Evolutionary conservation across 37 sponge, comb jelly and placozoan species (phyloP).

Genomic region (Ianthella basta): DNA sequence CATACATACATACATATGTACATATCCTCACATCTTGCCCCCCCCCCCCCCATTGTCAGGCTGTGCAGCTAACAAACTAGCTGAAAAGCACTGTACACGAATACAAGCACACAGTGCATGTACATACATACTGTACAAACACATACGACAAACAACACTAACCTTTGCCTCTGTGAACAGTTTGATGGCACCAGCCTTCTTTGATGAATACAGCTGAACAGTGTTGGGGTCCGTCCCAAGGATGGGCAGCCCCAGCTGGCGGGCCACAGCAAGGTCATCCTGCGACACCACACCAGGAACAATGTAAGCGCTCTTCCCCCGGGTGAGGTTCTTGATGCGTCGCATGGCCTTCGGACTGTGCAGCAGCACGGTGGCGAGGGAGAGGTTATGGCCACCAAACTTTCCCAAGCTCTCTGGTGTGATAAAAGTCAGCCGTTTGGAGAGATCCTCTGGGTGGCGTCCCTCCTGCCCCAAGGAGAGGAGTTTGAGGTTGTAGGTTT

Average conservation of each 20-base stretch:
- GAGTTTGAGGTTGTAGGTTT: slow-evolving; percentile 76
- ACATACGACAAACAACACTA: too few species aligned
- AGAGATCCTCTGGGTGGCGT: not conserved
- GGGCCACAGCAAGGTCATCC: slow-evolving; percentile 89
- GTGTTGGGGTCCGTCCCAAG: slow-evolving; percentile 73
- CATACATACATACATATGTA: too few species aligned
- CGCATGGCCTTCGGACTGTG: slow-evolving; percentile 73
- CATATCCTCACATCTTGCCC: too few species aligned
- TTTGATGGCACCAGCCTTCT: slow-evolving; percentile 68
- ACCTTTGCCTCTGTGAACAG: slow-evolving; percentile 55
- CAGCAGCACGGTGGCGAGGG: slow-evolving; percentile 79
- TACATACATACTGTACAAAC: not conserved
- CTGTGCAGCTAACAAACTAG: too few species aligned
- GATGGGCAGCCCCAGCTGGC: slow-evolving; percentile 73
- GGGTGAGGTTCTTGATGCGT: slow-evolving; percentile 69
- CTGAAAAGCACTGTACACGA: too few species aligned
- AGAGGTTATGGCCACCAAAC: slow-evolving; percentile 69
- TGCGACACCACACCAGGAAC: slow-evolving; percentile 68
- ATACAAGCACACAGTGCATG: too few species aligned
- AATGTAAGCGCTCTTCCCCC: slow-evolving; percentile 80
- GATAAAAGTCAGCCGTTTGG: slow-evolving; percentile 70
- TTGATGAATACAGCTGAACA: slow-evolving; percentile 70
- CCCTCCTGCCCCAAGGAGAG: slow-evolving; percentile 56
- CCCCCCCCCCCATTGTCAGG: too few species aligned
- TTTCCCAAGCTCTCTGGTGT: slow-evolving; percentile 68